phyloP scores from a whole-genome alignment of 2,113 vertebrate species.

The Xyrauchen texanus region DNA sequence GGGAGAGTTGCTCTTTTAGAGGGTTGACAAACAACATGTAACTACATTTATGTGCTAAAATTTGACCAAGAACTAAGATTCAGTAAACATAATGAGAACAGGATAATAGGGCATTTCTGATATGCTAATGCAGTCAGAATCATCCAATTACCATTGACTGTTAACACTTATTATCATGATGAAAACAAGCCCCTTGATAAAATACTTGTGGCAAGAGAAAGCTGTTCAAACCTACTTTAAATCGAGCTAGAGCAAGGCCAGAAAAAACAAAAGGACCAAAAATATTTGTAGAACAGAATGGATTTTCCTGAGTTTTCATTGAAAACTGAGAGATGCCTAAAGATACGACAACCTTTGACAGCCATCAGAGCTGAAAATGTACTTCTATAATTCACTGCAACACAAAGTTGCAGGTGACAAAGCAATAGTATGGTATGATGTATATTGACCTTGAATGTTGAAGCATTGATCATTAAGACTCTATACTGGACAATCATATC shows the following conservation, averaged over 20 bases:
- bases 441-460: background rate
- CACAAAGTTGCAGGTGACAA: background rate
- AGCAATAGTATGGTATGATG: background rate
- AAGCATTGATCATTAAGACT: background rate
- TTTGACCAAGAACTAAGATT: background rate
- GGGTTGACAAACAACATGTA: too few relatives aligned
- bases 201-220: background rate
- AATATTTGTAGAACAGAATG: slow-evolving; percentile 18
- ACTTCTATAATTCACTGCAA: background rate
- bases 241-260: background rate
- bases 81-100: background rate
- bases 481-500: background rate
- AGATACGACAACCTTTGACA: background rate
- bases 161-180: too few relatives aligned
- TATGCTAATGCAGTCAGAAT: background rate
- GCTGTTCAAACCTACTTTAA: background rate
- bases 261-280: background rate
- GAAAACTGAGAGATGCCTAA: background rate
- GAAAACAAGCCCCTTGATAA: too few relatives aligned
- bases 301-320: slow-evolving; percentile 48
- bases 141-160: background rate
- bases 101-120: background rate
- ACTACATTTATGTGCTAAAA: background rate
- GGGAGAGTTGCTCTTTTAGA: background rate
- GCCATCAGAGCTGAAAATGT: background rate